Evolutionary conservation across 2,797 vertebrate species (phyloP), one percentile per base, ranked within the genome.

Genomic region (Myotis pilosus): DNA sequence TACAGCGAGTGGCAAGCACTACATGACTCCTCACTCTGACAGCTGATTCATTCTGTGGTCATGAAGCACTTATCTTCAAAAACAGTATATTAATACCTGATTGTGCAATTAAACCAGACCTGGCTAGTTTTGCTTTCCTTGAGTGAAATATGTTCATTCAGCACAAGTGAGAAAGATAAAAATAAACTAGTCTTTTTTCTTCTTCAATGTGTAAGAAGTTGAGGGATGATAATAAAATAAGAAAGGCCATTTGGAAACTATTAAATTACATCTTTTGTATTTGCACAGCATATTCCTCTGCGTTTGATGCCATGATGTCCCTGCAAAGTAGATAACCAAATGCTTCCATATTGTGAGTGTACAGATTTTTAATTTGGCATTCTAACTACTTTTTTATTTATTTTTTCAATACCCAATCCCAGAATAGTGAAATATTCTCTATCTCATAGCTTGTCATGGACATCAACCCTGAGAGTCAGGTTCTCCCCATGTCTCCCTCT

Each of bases 21-120:
- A 44, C 69, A 25, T 13, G 30, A 49, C 60, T 81, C 79, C 57
- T n/a, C 47, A 66, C 82, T 72, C 44, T 5, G 16, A 76, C 74
- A 79, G 71, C 64, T 95, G 95, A 96, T 74, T 94, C 94, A 95
- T n/a, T 53, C 94, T 96, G 95, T 92, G 82, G 55, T 96, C 91
- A 92, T n/a, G 87, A 88, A 96, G 94, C 36, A 64, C 51, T 95
- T 91, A 62, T 83, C 93, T 94, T 93, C 84, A 68, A 91, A 90
- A 94, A 79, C 49, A 30, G 55, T 44, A 2, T 80, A 69, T 94
- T 88, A 86, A 76, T 76, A 91, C 38, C 82, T 0, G 0, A 66
- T 96, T 76, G 82, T 53, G 91, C 60, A 88, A 72, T 82, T 49
- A 74, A 64, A 78, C 74, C 44, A 33, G 79, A 57, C 60, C 60